phyloP scores from a whole-genome alignment of 2,888 invertebrate genomes.

The Philhelius pedissequus region DNA sequence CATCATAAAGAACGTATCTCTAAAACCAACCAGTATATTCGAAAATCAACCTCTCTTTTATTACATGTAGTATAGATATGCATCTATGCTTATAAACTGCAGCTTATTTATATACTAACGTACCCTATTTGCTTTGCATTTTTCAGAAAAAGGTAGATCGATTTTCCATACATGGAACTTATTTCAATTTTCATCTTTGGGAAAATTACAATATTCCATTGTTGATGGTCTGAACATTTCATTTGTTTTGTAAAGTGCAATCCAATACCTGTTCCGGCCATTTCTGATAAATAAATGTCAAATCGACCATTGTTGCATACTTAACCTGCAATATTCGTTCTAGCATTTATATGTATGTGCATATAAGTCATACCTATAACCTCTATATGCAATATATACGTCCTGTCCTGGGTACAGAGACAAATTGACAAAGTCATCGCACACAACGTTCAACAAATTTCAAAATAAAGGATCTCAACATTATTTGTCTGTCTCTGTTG shows the following conservation, averaged over 20 bases:
- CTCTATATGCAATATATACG: constrained; percentile 10
- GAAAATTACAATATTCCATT: constrained; percentile 39
- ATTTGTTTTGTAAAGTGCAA: constrained; percentile 28
- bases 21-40: neutral
- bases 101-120: neutral
- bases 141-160: constrained; percentile 14
- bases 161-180: constrained; percentile 36
- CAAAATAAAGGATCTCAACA: constrained; percentile 42
- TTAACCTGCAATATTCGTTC: neutral
- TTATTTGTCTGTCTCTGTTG: constrained; percentile 11
- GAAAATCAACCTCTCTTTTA: neutral
- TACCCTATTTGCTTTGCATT: neutral
- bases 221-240: constrained; percentile 29
- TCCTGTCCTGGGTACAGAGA: neutral
- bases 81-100: neutral
- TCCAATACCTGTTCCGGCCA: constrained; percentile 9
- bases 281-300: constrained; percentile 26
- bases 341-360: neutral
- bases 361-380: neutral
- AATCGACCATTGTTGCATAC: constrained; percentile 32
- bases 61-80: too few species aligned
- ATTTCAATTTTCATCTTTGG: constrained; percentile 48
- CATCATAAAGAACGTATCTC: neutral
- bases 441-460: constrained; percentile 29
- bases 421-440: constrained; percentile 46